These are phyloP conservation scores for Unio pictorum DNA, from an alignment of 2,888 invertebrate genomes.

Conservation along the genomic window DNA sequence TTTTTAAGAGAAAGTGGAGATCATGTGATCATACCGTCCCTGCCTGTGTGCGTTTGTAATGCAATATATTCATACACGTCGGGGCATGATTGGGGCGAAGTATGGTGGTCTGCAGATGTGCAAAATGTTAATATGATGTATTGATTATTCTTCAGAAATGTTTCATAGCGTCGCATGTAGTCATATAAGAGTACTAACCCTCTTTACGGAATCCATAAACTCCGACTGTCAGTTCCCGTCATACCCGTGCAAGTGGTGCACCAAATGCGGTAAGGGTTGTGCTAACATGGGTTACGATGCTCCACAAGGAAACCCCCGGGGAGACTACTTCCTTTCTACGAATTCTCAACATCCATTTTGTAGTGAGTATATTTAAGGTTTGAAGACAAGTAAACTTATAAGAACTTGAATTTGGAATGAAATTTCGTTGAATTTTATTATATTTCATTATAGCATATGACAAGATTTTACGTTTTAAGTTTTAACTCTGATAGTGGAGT, in stretches of 20 bases:
- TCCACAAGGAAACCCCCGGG: conserved; percentile 13
- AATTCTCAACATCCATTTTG: conserved; percentile 11
- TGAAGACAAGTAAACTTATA: no score
- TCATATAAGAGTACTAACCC: conserved; percentile 16
- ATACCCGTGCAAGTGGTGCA: conserved; percentile 13
- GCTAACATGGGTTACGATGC: conserved; percentile 65
- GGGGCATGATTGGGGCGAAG: no score
- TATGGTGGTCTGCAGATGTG: no score
- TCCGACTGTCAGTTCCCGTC: conserved; percentile 15
- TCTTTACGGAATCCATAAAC: conserved; percentile 21
- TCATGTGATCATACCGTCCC: no score
- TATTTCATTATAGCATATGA: no score
- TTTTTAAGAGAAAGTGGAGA: no score
- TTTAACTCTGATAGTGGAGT: no score
- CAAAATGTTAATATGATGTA: neutral
- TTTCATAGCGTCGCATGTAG: conserved; percentile 14
- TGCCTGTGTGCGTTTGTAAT: no score
- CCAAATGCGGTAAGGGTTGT: conserved; percentile 52
- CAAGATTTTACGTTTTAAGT: no score
- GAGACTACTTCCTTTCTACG: conserved; percentile 25
- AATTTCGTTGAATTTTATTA: no score
- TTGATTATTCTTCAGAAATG: conserved; percentile 5
- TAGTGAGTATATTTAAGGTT: neutral
- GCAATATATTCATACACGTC: no score
- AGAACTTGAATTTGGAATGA: no score